Evolutionary conservation across 1,140 invertebrate species (phyloP), one percentile per base, ranked within the genome.

Genomic region (Mylabris phalerata): DNA sequence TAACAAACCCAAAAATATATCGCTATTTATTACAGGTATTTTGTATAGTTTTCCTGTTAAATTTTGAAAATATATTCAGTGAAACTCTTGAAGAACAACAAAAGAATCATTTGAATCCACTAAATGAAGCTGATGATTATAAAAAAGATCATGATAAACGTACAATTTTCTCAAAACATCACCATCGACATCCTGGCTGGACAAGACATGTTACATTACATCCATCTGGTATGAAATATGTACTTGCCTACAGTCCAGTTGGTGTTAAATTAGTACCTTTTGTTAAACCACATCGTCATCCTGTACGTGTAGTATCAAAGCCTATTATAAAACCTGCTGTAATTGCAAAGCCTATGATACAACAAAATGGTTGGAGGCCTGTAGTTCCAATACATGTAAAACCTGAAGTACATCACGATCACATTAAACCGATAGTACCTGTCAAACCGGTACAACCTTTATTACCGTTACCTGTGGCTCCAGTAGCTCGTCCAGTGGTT

Each of bases 81-180:
- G 32, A 32, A 32, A 32, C 32, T 5, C 32, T 32, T 32, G 41
- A 40, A 40, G 39, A 42, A 7, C 41, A n/a, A 9, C 41, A 5
- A 44, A 50, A 51, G 24, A 60, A 68, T 7, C 38, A 62, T 11
- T 26, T 71, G 9, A 58, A 72, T 50, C 70, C 70, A n/a, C 27
- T 69, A n/a, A 59, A 64, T 19, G 63, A 69, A 10, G 39, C 51
- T 43, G 65, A 66, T 26, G 19, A 54, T 13, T 43, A 50, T 9
- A 41, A 39, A 1, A 72, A 66, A 48, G 63, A 67, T 41, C 70
- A 70, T 48, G 69, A 68, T 24, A 72, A 72, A 64, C 58, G 70
- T 43, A 71, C 69, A 2, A 61, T 72, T 45, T 71, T 69, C 47
- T 48, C 57, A 10, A 38, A 55, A 7, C 43, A 48, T 9, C n/a